These are phyloP conservation scores for Apodemus speciosus DNA, from an alignment of 2,113 vertebrate species.

Conservation along the genomic window DNA sequence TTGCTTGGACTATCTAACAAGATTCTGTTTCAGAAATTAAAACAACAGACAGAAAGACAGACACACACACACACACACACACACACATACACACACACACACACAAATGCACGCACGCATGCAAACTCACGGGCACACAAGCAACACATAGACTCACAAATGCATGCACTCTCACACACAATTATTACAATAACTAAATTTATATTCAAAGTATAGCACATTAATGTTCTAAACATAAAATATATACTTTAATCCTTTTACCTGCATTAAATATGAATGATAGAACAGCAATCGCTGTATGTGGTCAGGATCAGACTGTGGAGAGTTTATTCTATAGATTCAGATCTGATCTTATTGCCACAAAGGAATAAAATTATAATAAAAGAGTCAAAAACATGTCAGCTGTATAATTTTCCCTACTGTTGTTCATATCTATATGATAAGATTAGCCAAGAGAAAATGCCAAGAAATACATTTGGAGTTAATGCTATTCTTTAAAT, in stretches of 20 bases:
- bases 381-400: not conserved
- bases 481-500: not conserved
- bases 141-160: not conserved
- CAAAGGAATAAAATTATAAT: not conserved
- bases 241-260: slow-evolving; percentile 15
- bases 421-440: not conserved
- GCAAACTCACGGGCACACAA: not conserved
- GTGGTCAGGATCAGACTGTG: not conserved
- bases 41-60: not conserved
- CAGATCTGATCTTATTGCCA: slow-evolving; percentile 11
- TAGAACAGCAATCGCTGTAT: slow-evolving; percentile 10
- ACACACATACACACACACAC: not conserved
- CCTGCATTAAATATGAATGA: slow-evolving; percentile 18
- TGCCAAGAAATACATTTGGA: not conserved
- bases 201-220: not conserved
- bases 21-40: not conserved
- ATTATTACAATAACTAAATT: not conserved
- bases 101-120: not conserved
- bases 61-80: not conserved
- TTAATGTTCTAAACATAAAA: not conserved
- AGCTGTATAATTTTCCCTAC: not conserved
- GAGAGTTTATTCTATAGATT: not conserved
- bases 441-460: slow-evolving; percentile 20
- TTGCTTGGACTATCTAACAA: not conserved
- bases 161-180: not conserved